Conservation (phyloP, 2,888 invertebrate species). For the Hydraecia micacea region DNA sequence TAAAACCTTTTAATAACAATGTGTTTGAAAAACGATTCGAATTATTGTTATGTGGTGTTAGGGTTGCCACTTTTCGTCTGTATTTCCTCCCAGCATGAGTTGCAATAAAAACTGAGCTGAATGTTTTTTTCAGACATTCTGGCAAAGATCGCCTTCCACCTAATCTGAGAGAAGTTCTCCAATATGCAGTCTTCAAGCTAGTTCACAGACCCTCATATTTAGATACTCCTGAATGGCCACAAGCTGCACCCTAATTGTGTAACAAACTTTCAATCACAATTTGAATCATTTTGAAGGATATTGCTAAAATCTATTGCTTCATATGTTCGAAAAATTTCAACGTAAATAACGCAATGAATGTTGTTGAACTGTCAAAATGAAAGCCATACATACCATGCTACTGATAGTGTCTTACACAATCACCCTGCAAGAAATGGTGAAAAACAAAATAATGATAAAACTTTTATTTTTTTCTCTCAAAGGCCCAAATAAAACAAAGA, state of each 20-base stretch:
- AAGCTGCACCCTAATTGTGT: neutral
- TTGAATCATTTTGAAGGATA: too few species aligned
- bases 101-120: neutral
- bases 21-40: constrained; percentile 51
- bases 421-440: neutral
- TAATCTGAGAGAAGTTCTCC: neutral
- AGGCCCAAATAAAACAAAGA: constrained; percentile 15
- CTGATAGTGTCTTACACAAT: too few species aligned
- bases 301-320: too few species aligned
- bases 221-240: too few species aligned
- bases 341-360: too few species aligned
- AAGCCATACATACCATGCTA: too few species aligned
- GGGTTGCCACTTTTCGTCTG: constrained; percentile 40
- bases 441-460: neutral
- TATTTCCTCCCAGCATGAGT: neutral
- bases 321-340: too few species aligned
- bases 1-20: constrained; percentile 58
- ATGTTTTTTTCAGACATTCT: neutral
- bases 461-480: too few species aligned
- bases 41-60: constrained; percentile 40
- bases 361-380: too few species aligned
- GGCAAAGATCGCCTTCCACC: neutral
- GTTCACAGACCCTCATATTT: neutral
- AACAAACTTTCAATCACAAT: too few species aligned
- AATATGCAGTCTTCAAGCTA: neutral